Conservation (phyloP, 2,113 vertebrate genomes). For the Mohoua ochrocephala region DNA sequence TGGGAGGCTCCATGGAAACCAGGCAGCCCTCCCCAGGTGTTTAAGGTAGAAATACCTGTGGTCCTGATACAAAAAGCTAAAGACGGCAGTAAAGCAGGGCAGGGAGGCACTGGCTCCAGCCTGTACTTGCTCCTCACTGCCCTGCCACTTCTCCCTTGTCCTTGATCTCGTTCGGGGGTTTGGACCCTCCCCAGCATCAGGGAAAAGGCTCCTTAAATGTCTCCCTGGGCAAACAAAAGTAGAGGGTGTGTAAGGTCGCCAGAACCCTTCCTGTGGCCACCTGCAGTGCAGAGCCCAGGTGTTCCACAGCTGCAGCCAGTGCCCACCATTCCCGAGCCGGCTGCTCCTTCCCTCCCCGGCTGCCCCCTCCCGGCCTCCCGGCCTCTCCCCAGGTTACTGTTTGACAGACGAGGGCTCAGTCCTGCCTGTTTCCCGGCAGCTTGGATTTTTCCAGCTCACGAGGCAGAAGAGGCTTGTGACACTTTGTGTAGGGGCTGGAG, state of each 20-base stretch:
- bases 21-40: not conserved
- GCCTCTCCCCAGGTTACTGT: not conserved
- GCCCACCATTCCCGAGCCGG: fast-evolving
- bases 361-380: not conserved
- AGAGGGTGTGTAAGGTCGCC: not conserved
- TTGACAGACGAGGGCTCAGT: not conserved
- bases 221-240: not conserved
- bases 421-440: not conserved
- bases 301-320: not conserved
- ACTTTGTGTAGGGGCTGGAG: not conserved
- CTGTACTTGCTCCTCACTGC: not conserved
- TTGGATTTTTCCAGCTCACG: not conserved
- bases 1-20: not conserved
- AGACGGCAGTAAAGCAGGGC: not conserved
- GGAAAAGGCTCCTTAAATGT: not conserved
- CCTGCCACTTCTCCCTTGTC: not conserved
- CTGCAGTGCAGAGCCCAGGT: not conserved
- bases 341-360: not conserved
- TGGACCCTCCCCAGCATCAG: not conserved
- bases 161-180: fast-evolving
- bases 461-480: not conserved
- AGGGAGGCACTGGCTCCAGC: not conserved
- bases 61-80: not conserved
- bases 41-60: fast-evolving
- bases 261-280: not conserved